Evolutionary conservation across 2,888 invertebrate species (phyloP).

Genomic region (Hirtodrosophila trivittata): DNA sequence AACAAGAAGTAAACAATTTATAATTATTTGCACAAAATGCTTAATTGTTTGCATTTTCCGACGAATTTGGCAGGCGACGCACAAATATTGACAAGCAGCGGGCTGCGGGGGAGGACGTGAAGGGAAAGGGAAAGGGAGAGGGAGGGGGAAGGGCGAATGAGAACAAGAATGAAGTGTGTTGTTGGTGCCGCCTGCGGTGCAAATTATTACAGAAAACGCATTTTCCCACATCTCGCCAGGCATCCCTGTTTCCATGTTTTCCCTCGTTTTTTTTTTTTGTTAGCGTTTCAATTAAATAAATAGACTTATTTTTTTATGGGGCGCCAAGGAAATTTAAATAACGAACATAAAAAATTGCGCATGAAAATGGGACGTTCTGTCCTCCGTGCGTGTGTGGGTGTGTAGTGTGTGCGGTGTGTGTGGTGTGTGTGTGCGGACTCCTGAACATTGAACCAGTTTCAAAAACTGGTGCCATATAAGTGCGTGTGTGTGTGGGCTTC

Average conservation of each 20-base stretch:
- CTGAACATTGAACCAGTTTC: slow-evolving; percentile 62
- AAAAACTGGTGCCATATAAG: slow-evolving; percentile 27
- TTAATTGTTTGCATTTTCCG: slow-evolving; percentile 73
- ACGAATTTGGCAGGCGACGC: slow-evolving; percentile 52
- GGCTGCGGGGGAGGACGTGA: neutral
- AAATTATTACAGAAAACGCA: slow-evolving; percentile 40
- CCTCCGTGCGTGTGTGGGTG: slow-evolving; percentile 7
- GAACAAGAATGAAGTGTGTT: neutral
- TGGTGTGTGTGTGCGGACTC: slow-evolving; percentile 17
- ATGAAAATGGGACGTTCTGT: slow-evolving; percentile 25
- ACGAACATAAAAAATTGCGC: slow-evolving; percentile 40
- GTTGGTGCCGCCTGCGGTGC: slow-evolving; percentile 5
- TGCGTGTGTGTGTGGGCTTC: slow-evolving; percentile 5
- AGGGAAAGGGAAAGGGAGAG: neutral
- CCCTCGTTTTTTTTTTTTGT: slow-evolving; percentile 3
- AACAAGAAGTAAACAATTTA: slow-evolving; percentile 21
- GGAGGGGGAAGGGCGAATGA: neutral
- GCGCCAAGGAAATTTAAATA: slow-evolving; percentile 67
- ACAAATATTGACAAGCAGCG: slow-evolving; percentile 65
- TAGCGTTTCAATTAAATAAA: slow-evolving; percentile 73
- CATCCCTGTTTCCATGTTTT: neutral
- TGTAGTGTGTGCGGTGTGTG: slow-evolving; percentile 9
- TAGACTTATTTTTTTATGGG: slow-evolving; percentile 69
- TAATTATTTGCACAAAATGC: slow-evolving; percentile 72
- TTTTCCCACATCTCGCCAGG: slow-evolving; percentile 6